A percentile compares a stretch with the other conserved stretches of the same genome.
Conservation (phyloP, 1,140 invertebrate species). For the Drosophila hydei region DNA sequence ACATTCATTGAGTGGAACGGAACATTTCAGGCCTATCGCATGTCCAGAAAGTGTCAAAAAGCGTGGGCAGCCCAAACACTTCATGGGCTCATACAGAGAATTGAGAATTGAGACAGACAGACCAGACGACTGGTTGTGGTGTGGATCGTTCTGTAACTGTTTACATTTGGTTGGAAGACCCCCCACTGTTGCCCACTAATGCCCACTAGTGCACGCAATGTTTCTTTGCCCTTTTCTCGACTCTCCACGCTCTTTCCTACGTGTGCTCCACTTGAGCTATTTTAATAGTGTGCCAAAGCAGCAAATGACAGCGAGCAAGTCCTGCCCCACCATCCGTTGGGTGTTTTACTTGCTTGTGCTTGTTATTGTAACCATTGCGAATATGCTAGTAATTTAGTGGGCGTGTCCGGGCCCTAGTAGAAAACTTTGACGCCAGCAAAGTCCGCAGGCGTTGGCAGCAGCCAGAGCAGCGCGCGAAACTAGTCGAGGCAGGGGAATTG, state of each 20-base stretch:
- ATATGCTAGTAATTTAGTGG: conserved; percentile 74
- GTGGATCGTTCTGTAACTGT: conserved; percentile 29
- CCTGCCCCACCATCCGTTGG: background rate
- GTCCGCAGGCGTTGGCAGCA: conserved; percentile 40
- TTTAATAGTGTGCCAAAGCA: conserved; percentile 63
- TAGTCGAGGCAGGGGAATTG: conserved; percentile 17
- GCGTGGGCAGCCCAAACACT: conserved; percentile 31
- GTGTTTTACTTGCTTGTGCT: conserved; percentile 12
- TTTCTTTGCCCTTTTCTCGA: conserved; percentile 1
- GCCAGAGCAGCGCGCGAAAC: conserved; percentile 16
- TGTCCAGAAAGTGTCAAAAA: conserved; percentile 40
- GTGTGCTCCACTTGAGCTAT: conserved; percentile 69
- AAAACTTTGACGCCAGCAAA: conserved; percentile 69
- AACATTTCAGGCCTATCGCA: conserved; percentile 26
- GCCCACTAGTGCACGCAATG: conserved; percentile 26
- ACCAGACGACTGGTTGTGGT: too few species aligned
- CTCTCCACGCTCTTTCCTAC: conserved; percentile 5
- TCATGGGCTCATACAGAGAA: conserved; percentile 16
- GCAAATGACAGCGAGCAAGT: conserved; percentile 44
- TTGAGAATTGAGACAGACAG: conserved; percentile 4
- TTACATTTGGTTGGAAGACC: conserved; percentile 37
- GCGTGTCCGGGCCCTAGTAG: conserved; percentile 67
- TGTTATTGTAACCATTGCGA: conserved; percentile 42
- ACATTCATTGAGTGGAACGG: conserved; percentile 13
- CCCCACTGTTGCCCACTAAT: conserved; percentile 8